These are phyloP conservation scores for Anastrepha ludens DNA, from an alignment of 1,140 invertebrate genomes.

Conservation along the genomic window DNA sequence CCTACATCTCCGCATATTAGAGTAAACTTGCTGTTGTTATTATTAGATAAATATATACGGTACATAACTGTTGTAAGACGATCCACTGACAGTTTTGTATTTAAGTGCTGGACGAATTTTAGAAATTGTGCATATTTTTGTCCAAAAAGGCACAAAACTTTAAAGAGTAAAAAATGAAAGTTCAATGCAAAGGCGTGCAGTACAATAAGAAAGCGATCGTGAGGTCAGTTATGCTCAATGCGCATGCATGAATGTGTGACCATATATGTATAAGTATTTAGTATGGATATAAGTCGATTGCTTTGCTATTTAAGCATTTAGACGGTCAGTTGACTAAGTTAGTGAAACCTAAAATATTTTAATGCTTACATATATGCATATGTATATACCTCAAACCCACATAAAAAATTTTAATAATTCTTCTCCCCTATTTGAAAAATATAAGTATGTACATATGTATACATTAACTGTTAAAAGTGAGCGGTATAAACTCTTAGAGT, in stretches of 20 bases:
- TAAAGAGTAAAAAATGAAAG: conserved; percentile 9
- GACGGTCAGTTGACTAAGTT: background rate
- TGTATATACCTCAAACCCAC: no score
- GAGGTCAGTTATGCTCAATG: background rate
- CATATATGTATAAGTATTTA: background rate
- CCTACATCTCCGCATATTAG: no score
- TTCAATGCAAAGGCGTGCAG: background rate
- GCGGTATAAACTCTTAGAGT: no score
- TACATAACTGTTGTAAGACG: background rate
- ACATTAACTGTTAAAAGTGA: no score
- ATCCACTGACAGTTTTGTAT: background rate
- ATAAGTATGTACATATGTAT: no score
- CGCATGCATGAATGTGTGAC: background rate
- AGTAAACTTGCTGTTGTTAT: no score
- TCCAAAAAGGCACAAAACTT: background rate
- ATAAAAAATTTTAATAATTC: no score
- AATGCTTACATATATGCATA: no score
- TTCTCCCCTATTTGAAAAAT: no score
- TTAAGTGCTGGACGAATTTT: background rate
- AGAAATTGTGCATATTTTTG: background rate
- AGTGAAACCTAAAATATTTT: background rate
- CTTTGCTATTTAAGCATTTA: background rate
- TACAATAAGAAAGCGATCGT: no score
- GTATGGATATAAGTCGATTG: background rate
- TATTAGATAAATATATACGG: background rate